A percentile compares a stretch with the other conserved stretches of the same genome.
Conservation (phyloP, 2,888 invertebrate genomes). For the Julus scanicus region DNA sequence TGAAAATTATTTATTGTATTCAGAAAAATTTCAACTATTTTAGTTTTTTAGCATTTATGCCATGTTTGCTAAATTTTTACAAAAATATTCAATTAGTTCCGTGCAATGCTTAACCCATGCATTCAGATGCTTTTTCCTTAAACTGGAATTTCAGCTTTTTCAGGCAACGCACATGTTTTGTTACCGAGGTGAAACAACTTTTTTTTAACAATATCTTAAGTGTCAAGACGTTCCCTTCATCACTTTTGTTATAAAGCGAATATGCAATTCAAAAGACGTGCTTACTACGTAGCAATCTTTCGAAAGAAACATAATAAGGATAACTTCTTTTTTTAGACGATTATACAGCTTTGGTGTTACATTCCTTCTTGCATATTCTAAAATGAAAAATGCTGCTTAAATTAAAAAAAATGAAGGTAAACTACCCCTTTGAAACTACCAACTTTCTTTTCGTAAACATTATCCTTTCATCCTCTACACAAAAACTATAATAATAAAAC, state of each 20-base stretch:
- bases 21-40: no score
- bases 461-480: not conserved
- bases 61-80: no score
- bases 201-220: not conserved
- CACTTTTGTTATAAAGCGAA: not conserved
- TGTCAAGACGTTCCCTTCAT: not conserved
- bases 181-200: not conserved
- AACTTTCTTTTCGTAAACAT: not conserved
- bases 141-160: not conserved
- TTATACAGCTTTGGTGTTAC: not conserved
- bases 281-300: not conserved
- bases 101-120: no score
- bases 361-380: not conserved
- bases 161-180: not conserved
- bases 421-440: conserved; percentile 11
- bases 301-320: not conserved
- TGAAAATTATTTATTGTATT: no score
- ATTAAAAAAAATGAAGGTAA: not conserved
- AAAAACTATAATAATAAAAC: not conserved
- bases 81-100: no score
- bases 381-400: not conserved
- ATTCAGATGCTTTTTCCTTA: not conserved
- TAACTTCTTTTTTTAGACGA: not conserved
- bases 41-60: no score
- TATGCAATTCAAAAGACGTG: not conserved